Evolutionary conservation across 2,797 vertebrate genomes (phyloP).

Genomic region (Odontamblyopus lacepedii): DNA sequence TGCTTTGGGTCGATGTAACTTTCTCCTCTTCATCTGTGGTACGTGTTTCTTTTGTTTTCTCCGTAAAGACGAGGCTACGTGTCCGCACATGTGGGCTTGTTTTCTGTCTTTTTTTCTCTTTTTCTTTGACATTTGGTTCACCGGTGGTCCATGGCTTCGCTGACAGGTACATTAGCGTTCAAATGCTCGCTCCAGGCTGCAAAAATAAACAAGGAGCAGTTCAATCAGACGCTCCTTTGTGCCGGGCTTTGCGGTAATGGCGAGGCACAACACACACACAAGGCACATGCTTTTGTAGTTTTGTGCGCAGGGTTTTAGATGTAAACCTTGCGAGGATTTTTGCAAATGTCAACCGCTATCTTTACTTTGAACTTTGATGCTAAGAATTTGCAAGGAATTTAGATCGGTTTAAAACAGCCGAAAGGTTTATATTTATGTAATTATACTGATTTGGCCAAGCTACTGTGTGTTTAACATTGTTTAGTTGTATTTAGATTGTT

Average conservation of each 20-base stretch:
- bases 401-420: not conserved
- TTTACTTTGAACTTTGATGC: not conserved
- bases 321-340: not conserved
- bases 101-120: conserved; percentile 14
- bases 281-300: conserved; percentile 20
- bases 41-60: conserved; percentile 4
- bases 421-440: too few species aligned
- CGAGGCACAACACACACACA: conserved; percentile 17
- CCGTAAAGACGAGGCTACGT: conserved; percentile 1
- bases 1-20: not conserved
- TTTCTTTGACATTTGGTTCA: conserved; percentile 30
- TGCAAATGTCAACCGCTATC: not conserved
- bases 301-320: not conserved
- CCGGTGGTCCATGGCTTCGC: conserved; percentile 40
- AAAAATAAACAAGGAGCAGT: conserved; percentile 48
- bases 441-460: too few species aligned
- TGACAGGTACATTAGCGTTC: conserved; percentile 54
- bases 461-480: too few species aligned
- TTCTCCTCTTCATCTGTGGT: conserved; percentile 11
- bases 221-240: conserved; percentile 48
- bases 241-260: conserved; percentile 21
- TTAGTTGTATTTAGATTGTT: too few species aligned
- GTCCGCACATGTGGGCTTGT: conserved; percentile 27
- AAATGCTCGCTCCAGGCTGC: conserved; percentile 34
- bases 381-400: not conserved